Evolutionary conservation across 2,113 vertebrate genomes (phyloP), one percentile per base, ranked within the genome.

Genomic region (Python bivittatus): DNA sequence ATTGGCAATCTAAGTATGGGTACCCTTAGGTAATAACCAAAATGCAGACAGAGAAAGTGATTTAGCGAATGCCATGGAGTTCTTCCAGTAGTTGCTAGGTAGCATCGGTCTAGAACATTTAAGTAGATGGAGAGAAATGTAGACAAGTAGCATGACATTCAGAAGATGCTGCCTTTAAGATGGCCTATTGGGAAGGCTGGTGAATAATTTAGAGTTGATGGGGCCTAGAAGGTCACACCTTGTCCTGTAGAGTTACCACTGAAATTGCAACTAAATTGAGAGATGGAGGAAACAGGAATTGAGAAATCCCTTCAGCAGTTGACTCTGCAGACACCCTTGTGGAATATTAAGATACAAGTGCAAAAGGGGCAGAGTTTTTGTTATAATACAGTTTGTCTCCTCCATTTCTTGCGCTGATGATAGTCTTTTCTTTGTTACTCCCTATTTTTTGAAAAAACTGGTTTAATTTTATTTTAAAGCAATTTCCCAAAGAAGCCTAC

Each of bases 1-100:
- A 96, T 96, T 96, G 92, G 60, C 54, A 93, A 57, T 87, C 90
- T 61, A 61, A 84, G 12, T 86, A 12, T 88, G 91, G 89, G 91
- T 56, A 83, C 89, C 88, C 22, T 54, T 60, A 94, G 92, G 88
- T n/a, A 79, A 56, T 86, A 64, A 94, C 68, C 58, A 29, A 90
- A 23, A 92, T 68, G 57, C 11, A 1, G 83, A 83, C 44, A 1
- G 60, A 84, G 27, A 84, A 56, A 86, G 48, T 52, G n/a, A 88
- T 0, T 0, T 56, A 22, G 15, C 87, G 60, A 93, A 86, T 61
- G 44, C 91, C 90, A 42, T 22, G 2, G 22, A 84, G 11, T 84
- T 83, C 33, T 33, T 79, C 64, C 27, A 25, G 12, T 17, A 27
- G 64, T 33, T 60, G 86, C 42, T 92, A 25, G 15, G 6, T 58